Percentiles rank a stretch among this genome's conserved stretches.
Conservation (phyloP, 2,888 invertebrate species). For the Drosophila multiciliata region DNA sequence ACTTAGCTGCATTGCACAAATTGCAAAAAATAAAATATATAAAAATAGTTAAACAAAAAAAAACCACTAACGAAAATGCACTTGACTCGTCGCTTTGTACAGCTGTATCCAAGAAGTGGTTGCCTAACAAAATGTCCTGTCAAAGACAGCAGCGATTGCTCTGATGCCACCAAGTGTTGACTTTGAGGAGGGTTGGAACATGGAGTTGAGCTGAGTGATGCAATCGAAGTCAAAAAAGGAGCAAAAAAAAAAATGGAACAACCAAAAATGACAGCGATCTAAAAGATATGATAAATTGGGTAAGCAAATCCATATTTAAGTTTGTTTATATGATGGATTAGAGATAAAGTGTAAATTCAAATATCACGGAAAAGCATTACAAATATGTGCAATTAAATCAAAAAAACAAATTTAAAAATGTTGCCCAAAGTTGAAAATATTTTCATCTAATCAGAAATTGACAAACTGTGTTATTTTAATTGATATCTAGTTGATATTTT, state of each 20-base stretch:
- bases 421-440: background rate
- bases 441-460: too few species aligned
- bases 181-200: background rate
- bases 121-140: conserved; percentile 36
- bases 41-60: conserved; percentile 24
- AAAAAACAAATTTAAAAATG: background rate
- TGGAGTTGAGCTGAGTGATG: conserved; percentile 3
- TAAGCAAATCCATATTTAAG: too few species aligned
- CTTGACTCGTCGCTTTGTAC: conserved; percentile 42
- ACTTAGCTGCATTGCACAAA: conserved; percentile 63
- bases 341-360: background rate
- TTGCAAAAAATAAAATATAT: conserved; percentile 28
- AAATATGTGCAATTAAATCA: background rate
- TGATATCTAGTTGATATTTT: background rate
- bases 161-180: conserved; percentile 27
- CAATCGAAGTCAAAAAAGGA: conserved; percentile 20
- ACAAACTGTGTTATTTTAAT: background rate
- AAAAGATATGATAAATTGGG: background rate
- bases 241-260: background rate
- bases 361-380: background rate
- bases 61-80: conserved; percentile 41
- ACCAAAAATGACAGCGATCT: background rate
- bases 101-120: conserved; percentile 21
- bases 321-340: background rate
- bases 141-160: conserved; percentile 40